Conservation (phyloP, 2,797 vertebrate species). For the Danio albolineatus region DNA sequence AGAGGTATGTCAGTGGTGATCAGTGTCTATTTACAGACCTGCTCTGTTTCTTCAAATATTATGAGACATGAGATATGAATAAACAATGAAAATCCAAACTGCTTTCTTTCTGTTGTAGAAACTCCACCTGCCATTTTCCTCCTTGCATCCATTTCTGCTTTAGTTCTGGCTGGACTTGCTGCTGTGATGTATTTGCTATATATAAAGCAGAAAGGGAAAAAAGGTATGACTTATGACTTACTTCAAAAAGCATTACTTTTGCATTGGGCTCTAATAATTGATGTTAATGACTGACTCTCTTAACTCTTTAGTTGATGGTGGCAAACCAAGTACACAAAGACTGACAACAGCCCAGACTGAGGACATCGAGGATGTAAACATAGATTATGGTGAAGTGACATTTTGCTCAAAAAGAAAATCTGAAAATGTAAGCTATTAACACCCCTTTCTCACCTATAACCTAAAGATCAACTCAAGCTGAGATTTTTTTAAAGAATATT, state of each 20-base stretch:
- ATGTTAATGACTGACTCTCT: not conserved
- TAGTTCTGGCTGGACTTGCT: not conserved
- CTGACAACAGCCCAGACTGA: not conserved
- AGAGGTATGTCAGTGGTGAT: not conserved
- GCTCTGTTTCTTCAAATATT: too few relatives aligned
- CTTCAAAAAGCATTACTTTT: not conserved
- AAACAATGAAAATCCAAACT: too few relatives aligned
- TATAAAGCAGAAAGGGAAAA: not conserved
- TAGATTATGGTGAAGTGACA: conserved; percentile 6
- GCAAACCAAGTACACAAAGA: not conserved
- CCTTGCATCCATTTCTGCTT: not conserved
- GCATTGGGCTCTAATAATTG: too few relatives aligned
- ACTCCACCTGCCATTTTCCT: fast-evolving
- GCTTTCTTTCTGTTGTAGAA: not conserved
- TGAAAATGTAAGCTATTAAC: not conserved
- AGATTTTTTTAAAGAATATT: too few relatives aligned
- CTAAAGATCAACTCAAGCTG: too few relatives aligned
- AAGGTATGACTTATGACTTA: not conserved
- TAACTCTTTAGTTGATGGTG: not conserved
- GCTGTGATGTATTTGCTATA: not conserved
- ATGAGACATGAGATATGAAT: too few relatives aligned
- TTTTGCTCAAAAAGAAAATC: not conserved
- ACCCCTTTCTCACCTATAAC: not conserved
- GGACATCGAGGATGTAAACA: not conserved
- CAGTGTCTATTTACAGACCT: too few relatives aligned